These are phyloP conservation scores for Pelochelys cantorii DNA, from an alignment of 2,797 vertebrate genomes.

Conservation along the genomic window DNA sequence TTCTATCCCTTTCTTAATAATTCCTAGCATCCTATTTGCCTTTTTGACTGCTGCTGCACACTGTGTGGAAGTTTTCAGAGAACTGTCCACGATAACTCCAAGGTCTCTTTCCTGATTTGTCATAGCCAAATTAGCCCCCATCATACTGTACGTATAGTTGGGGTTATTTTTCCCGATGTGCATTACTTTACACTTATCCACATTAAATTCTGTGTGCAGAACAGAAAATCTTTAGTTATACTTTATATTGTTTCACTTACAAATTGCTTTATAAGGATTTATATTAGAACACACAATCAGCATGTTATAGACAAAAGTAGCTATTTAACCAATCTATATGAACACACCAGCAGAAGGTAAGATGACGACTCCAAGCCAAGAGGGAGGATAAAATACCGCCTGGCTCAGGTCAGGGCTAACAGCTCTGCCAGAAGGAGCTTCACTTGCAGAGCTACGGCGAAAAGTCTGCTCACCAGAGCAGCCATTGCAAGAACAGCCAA, in stretches of 20 bases:
- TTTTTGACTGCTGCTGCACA: too few species aligned
- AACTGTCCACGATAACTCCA: too few species aligned
- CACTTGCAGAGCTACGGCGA: not conserved
- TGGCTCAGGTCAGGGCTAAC: not conserved
- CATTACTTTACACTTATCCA: too few species aligned
- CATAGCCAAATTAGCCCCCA: too few species aligned
- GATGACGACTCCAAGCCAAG: not conserved
- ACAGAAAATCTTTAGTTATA: not conserved
- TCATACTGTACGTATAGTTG: too few species aligned
- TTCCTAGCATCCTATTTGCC: too few species aligned
- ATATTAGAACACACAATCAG: not conserved
- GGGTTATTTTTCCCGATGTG: too few species aligned
- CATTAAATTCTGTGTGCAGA: too few species aligned
- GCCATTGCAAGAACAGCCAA: not conserved
- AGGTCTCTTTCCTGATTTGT: too few species aligned
- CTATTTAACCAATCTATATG: rapidly evolving
- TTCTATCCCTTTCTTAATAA: too few species aligned
- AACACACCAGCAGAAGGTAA: not conserved
- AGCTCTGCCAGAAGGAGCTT: not conserved
- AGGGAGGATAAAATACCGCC: not conserved
- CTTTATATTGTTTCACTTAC: not conserved
- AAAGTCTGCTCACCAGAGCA: not conserved
- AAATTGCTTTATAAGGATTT: not conserved
- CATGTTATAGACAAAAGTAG: not conserved
- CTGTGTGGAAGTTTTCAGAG: too few species aligned